A percentile compares a stretch with the other conserved stretches of the same genome.
Conservation (phyloP, 2,888 invertebrate species). For the Hofmannophila pseudospretella region DNA sequence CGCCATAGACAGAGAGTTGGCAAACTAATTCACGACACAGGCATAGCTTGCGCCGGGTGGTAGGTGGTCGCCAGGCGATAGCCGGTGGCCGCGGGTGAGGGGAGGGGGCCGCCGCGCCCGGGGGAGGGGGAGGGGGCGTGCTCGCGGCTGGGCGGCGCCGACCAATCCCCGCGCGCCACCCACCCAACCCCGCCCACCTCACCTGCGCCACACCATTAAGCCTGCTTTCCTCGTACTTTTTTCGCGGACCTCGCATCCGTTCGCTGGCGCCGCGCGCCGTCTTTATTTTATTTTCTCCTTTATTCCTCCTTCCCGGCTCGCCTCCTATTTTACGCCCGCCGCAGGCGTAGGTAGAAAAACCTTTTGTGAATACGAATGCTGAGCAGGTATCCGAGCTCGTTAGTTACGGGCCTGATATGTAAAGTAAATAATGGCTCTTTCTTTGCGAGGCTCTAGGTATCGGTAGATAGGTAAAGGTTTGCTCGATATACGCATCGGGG, state of each 20-base stretch:
- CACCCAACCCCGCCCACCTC: constrained; percentile 71
- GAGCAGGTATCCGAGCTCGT: constrained; percentile 73
- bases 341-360: constrained; percentile 70
- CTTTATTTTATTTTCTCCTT: constrained; percentile 78
- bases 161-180: constrained; percentile 70
- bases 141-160: constrained; percentile 69
- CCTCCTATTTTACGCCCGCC: constrained; percentile 75
- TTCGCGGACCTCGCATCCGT: constrained; percentile 74
- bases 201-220: constrained; percentile 76
- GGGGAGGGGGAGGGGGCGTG: constrained; percentile 44
- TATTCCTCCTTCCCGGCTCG: constrained; percentile 71
- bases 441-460: constrained; percentile 22
- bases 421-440: constrained; percentile 68
- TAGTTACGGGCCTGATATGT: constrained; percentile 71
- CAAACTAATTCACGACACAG: constrained; percentile 78
- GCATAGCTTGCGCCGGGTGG: constrained; percentile 72
- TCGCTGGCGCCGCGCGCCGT: constrained; percentile 72
- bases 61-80: constrained; percentile 66
- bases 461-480: constrained; percentile 2
- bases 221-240: constrained; percentile 71
- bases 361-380: constrained; percentile 76
- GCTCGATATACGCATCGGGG: background rate
- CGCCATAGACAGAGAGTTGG: constrained; percentile 77
- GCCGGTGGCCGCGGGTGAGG: constrained; percentile 60
- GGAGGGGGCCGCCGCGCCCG: constrained; percentile 24